phyloP scores from a whole-genome alignment of 2,888 invertebrate species.

The Drosophila maculinotata region DNA sequence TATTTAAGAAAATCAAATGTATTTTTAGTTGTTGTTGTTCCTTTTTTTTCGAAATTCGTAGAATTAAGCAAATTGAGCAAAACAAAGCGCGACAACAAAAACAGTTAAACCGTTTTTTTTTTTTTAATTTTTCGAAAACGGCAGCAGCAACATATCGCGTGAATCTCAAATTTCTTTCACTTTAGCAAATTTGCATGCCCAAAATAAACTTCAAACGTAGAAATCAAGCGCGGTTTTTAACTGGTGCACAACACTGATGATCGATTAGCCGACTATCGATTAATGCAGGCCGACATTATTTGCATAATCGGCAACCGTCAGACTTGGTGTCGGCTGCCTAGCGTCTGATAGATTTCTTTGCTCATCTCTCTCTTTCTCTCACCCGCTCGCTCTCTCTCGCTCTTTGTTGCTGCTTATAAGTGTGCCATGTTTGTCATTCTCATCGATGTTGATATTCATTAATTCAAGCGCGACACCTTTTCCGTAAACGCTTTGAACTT shows the following conservation, averaged over 20 bases:
- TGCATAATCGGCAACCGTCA: conserved; percentile 53
- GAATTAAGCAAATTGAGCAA: conserved; percentile 68
- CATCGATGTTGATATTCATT: conserved; percentile 53
- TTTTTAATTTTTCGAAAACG: conserved; percentile 28
- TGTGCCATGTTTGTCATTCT: conserved; percentile 50
- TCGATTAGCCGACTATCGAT: conserved; percentile 59
- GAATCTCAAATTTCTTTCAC: conserved; percentile 49
- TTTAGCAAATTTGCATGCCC: conserved; percentile 39
- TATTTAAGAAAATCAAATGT: conserved; percentile 72
- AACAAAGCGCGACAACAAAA: conserved; percentile 56
- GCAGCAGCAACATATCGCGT: conserved; percentile 45
- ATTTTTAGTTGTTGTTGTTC: conserved; percentile 41
- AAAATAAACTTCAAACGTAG: conserved; percentile 21
- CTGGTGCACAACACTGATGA: conserved; percentile 47
- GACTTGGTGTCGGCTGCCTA: conserved; percentile 53
- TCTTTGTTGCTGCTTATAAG: conserved; percentile 33
- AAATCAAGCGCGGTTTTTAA: conserved; percentile 31
- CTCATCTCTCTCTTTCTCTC: conserved; percentile 3
- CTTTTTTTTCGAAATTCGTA: conserved; percentile 54
- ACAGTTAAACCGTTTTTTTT: conserved; percentile 30
- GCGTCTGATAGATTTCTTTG: conserved; percentile 26
- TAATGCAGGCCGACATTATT: conserved; percentile 51
- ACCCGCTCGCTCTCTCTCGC: neutral
- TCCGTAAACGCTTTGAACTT: conserved; percentile 52
- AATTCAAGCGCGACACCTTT: conserved; percentile 73